Conservation (phyloP, 64 coral and sea anemone species). For the Astreopora myriophthalma region DNA sequence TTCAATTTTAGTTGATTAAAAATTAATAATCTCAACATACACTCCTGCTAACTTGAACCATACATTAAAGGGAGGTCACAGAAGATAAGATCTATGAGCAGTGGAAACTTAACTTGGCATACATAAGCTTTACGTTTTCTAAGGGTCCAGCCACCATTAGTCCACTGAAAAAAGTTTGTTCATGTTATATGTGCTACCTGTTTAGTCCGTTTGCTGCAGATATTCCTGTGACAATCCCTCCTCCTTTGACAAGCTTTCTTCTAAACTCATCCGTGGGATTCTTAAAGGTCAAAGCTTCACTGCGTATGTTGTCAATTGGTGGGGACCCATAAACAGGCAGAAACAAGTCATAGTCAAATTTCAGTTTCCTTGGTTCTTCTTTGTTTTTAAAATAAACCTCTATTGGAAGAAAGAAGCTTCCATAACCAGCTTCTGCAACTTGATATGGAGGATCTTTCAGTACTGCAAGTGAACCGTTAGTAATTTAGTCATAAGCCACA, state of each 20-base stretch:
- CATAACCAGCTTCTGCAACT: conserved; percentile 93
- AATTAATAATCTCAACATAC: too few species aligned
- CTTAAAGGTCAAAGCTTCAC: conserved; percentile 90
- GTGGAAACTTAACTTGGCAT: too few species aligned
- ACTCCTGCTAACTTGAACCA: too few species aligned
- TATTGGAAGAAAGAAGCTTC: conserved; percentile 86
- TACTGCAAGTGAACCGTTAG: conserved; percentile 38
- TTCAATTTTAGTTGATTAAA: too few species aligned
- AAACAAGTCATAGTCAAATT: conserved; percentile 90
- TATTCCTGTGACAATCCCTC: conserved; percentile 44
- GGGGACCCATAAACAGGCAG: conserved; percentile 73
- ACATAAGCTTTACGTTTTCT: too few species aligned
- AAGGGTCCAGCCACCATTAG: too few species aligned
- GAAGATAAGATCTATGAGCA: too few species aligned
- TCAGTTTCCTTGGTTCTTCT: conserved; percentile 89
- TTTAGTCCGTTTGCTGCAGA: conserved; percentile 65
- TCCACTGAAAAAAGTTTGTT: not conserved
- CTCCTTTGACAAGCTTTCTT: conserved; percentile 87
- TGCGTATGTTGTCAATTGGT: conserved; percentile 87
- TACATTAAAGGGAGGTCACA: too few species aligned
- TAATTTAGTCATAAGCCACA: too few species aligned
- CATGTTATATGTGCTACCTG: conserved; percentile 34
- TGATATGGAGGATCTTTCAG: conserved; percentile 90
- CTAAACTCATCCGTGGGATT: conserved; percentile 97
- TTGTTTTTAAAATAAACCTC: conserved; percentile 97